These are phyloP conservation scores for Schizaphis graminum DNA, from an alignment of 2,888 invertebrate species.

Conservation along the genomic window DNA sequence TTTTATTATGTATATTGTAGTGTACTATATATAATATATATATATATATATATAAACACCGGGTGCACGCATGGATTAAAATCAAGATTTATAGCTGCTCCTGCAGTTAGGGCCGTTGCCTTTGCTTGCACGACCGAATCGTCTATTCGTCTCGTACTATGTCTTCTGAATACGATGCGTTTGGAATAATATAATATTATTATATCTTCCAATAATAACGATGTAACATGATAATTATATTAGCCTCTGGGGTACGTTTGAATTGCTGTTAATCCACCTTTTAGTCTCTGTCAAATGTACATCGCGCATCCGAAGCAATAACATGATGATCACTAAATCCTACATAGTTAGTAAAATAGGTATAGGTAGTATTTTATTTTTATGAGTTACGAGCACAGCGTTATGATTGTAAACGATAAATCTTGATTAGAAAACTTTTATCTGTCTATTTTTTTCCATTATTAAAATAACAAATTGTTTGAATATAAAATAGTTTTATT, in stretches of 20 bases:
- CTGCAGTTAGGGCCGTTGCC: background rate
- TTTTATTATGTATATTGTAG: background rate
- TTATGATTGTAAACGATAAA: background rate
- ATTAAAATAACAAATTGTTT: too few relatives aligned
- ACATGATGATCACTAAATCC: background rate
- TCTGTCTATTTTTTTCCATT: too few relatives aligned
- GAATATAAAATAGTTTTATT: too few relatives aligned
- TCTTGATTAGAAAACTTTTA: background rate
- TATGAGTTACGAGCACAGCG: background rate
- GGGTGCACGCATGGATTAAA: background rate
- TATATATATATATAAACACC: background rate
- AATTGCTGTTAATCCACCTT: background rate
- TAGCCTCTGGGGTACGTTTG: background rate
- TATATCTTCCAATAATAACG: background rate
- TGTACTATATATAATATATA: background rate
- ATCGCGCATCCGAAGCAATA: background rate
- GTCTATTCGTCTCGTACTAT: background rate
- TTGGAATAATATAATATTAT: background rate
- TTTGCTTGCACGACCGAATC: background rate
- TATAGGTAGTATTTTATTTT: background rate
- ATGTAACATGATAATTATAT: background rate
- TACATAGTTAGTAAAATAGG: background rate
- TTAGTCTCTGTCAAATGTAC: background rate
- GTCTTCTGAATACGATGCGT: background rate
- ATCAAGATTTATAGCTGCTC: background rate